Conservation (phyloP, 2,797 vertebrate genomes). For the Alectoris magna region DNA sequence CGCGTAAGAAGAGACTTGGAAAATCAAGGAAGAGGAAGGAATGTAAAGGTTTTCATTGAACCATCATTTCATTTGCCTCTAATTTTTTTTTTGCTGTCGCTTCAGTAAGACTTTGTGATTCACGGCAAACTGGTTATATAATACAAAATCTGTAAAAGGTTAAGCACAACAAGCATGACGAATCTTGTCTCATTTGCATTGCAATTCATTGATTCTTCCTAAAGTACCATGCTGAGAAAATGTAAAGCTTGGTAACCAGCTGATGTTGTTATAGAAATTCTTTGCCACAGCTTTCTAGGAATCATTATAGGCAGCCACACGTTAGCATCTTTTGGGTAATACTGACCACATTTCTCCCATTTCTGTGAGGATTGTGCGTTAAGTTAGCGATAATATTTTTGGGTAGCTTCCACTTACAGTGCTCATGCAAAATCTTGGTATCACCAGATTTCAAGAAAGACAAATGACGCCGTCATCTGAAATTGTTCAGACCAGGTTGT, state of each 20-base stretch:
- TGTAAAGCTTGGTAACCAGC: constrained; percentile 1
- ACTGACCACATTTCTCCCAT: not conserved
- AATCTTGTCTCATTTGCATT: constrained; percentile 65
- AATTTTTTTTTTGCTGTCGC: not conserved
- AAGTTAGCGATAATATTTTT: constrained; percentile 12
- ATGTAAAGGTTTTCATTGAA: not conserved
- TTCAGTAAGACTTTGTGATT: constrained; percentile 60
- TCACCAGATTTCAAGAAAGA: constrained; percentile 32
- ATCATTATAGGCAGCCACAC: not conserved
- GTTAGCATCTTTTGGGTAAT: not conserved
- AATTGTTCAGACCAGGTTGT: constrained; percentile 63
- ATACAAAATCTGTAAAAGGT: constrained; percentile 67
- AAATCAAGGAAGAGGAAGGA: not conserved
- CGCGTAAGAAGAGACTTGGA: not conserved
- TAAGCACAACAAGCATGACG: constrained; percentile 60
- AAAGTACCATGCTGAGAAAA: constrained; percentile 21
- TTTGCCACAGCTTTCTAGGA: constrained; percentile 27
- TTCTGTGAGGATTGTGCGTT: not conserved
- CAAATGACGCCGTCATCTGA: constrained; percentile 12
- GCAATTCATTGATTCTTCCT: constrained; percentile 60
- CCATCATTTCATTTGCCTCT: constrained; percentile 13
- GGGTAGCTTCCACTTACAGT: constrained; percentile 33
- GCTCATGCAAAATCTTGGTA: not conserved
- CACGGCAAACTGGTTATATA: constrained; percentile 69
- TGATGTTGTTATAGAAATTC: constrained; percentile 1